Percentiles rank a stretch among this genome's conserved stretches.
These are phyloP conservation scores for Sapayoa aenigma DNA, from an alignment of 2,113 vertebrate genomes.

Conservation along the genomic window DNA sequence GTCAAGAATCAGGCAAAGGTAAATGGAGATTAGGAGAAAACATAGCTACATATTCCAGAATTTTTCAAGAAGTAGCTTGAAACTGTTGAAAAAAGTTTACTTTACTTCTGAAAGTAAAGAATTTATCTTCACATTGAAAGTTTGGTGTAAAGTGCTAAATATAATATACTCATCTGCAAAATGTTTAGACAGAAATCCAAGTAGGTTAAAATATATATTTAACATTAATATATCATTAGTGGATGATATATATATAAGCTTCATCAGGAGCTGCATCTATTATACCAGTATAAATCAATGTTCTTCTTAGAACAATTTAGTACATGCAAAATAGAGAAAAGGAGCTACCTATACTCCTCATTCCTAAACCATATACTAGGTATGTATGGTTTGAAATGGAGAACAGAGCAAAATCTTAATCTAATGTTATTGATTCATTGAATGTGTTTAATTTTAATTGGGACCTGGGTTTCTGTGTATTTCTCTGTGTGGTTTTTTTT, in stretches of 20 bases:
- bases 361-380: not conserved
- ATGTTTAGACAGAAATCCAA: not conserved
- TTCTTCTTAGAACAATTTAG: not conserved
- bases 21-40: not conserved
- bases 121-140: not conserved
- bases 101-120: not conserved
- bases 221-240: not conserved
- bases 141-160: not conserved
- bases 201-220: not conserved
- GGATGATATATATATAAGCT: not conserved
- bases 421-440: not conserved
- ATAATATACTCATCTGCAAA: not conserved
- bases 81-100: not conserved
- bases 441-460: not conserved
- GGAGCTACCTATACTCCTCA: not conserved
- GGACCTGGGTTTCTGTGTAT: not conserved
- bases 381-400: not conserved
- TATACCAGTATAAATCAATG: not conserved
- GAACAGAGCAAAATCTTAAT: not conserved
- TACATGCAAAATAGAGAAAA: not conserved
- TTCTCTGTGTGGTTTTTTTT: not conserved
- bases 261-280: not conserved
- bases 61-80: not conserved
- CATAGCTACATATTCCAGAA: not conserved
- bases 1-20: not conserved